Evolutionary conservation across 2,113 vertebrate genomes (phyloP).

Genomic region (Bothrops jararaca): DNA sequence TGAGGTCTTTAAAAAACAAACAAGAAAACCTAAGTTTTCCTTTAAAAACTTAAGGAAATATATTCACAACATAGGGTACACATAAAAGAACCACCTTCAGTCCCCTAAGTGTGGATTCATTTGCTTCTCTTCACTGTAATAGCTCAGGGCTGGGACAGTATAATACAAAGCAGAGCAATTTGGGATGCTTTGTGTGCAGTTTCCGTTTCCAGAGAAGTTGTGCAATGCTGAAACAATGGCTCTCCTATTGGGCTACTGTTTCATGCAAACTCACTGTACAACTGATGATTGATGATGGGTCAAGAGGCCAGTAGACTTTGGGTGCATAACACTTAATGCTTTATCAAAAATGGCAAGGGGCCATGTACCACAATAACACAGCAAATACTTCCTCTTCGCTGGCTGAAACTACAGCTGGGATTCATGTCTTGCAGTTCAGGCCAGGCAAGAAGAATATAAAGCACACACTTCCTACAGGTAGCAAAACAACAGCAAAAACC

Average conservation of each 20-base stretch:
- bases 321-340: constrained; percentile 66
- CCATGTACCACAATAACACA: constrained; percentile 68
- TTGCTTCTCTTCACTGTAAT: not conserved
- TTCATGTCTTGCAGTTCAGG: constrained; percentile 41
- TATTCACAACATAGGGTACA: not conserved
- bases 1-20: constrained; percentile 7
- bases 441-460: constrained; percentile 30
- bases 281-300: constrained; percentile 69
- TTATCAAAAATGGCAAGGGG: constrained; percentile 74
- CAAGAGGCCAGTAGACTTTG: constrained; percentile 75
- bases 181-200: constrained; percentile 58
- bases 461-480: constrained; percentile 11
- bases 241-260: constrained; percentile 48
- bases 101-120: not conserved
- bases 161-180: constrained; percentile 32
- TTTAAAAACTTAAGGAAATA: constrained; percentile 14
- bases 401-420: constrained; percentile 51
- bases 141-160: constrained; percentile 21
- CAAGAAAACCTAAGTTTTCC: not conserved
- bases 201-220: constrained; percentile 62
- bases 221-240: constrained; percentile 62
- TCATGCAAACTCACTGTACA: constrained; percentile 58
- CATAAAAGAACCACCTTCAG: constrained; percentile 12
- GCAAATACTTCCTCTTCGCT: constrained; percentile 72
- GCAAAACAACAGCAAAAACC: constrained; percentile 11